Evolutionary conservation across 2,797 vertebrate species (phyloP), one percentile per base, ranked within the genome.

Genomic region (Rousettus madagascariensis): DNA sequence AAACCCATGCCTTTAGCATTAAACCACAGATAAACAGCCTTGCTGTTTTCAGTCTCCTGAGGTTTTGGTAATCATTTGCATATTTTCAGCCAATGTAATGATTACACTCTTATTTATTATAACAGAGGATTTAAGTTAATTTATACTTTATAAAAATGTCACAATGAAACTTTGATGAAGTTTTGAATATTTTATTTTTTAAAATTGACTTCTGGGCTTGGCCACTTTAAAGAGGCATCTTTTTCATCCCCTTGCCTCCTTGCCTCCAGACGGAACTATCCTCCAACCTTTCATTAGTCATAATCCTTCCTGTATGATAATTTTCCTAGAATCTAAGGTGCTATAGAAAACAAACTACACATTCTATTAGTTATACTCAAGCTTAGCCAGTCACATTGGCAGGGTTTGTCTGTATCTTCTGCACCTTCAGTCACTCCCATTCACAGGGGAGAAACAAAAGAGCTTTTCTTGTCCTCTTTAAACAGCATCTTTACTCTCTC

Each of bases 101-200:
- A 72, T 92, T 85, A n/a, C 6, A 61, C 74, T 55, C 38, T 84
- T 93, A 46, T 49, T 75, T 90, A 33, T 26, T 36, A 59, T 33
- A 87, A 49, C 33, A 20, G 41, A 71, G 69, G 11, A 57, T 63
- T 78, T 80, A 66, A 89, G 38, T 90, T 87, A 16, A 74, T 72
- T 93, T 55, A 13, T 57, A 53, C 22, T 93, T 93, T 55, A 74
- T 36, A 51, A 95, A 95, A 94, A 72, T 46, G 59, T n/a, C 63
- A 24, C 46, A 69, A 28, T 88, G 86, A 46, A 74, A 59, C 6
- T 28, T n/a, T 22, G 19, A 82, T 38, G 24, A 95, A 75, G 82
- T 91, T 88, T 72, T 94, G 33, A 69, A 36, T 59, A 72, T 88
- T 95, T 0, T 49, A 28, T 84, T 83, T 95, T 89, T 83, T 33